These are phyloP conservation scores for Pyxicephalus adspersus DNA, from an alignment of 2,113 vertebrate species.

Conservation along the genomic window DNA sequence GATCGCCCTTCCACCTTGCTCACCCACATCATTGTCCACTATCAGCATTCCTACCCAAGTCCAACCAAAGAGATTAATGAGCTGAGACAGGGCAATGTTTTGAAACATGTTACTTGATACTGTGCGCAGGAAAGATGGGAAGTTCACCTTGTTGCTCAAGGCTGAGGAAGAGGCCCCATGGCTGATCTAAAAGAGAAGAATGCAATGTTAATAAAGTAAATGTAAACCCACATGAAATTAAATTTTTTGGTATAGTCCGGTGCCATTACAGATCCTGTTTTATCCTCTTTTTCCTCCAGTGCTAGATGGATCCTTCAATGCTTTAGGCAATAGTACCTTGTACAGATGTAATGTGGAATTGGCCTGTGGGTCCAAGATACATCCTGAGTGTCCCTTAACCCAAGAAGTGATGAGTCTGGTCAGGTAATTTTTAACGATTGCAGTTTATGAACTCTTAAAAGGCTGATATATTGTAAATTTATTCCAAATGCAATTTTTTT, in stretches of 20 bases:
- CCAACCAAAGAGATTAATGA: constrained; percentile 41
- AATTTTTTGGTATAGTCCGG: background rate
- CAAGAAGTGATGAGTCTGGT: no score
- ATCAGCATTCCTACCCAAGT: constrained; percentile 47
- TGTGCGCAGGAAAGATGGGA: constrained; percentile 44
- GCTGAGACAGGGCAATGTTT: constrained; percentile 13
- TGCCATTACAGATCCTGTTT: background rate
- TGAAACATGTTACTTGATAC: constrained; percentile 44
- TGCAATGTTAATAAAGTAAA: no score
- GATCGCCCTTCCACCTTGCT: constrained; percentile 32
- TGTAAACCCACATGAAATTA: background rate
- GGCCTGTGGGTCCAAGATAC: no score
- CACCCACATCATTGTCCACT: constrained; percentile 45
- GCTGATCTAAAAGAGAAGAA: constrained; percentile 28
- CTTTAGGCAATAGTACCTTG: no score
- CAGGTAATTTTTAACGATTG: no score
- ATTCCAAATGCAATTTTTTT: no score
- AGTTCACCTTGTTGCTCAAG: constrained; percentile 29
- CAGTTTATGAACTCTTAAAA: no score
- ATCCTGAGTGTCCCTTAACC: no score
- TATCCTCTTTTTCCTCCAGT: no score
- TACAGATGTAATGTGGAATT: no score
- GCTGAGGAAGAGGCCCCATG: constrained; percentile 22
- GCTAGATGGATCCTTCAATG: no score
- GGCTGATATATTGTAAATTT: no score